phyloP scores from a whole-genome alignment of 2,797 vertebrate genomes.

The Sebastolobus alascanus region DNA sequence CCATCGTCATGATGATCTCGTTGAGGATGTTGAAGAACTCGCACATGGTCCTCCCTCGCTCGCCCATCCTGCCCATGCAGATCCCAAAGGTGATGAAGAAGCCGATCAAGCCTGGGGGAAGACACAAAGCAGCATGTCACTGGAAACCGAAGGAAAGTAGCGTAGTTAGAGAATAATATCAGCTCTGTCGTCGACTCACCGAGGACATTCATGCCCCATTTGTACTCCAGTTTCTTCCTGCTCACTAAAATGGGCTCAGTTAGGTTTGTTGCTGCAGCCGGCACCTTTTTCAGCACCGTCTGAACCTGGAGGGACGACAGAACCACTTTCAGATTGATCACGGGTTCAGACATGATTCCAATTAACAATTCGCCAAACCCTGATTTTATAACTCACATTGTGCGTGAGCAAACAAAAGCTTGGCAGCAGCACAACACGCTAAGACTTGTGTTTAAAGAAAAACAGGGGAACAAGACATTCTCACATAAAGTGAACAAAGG shows the following conservation, averaged over 20 bases:
- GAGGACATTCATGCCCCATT: constrained; percentile 91
- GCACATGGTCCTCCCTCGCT: constrained; percentile 87
- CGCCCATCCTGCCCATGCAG: constrained; percentile 90
- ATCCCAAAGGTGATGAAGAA: constrained; percentile 92
- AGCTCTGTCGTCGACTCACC: constrained; percentile 76
- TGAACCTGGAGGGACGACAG: constrained; percentile 80
- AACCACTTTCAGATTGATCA: not conserved
- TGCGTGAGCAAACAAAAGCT: constrained; percentile 15
- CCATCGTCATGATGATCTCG: constrained; percentile 92
- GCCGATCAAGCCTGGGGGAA: constrained; percentile 86
- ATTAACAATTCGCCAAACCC: not conserved
- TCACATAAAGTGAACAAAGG: constrained; percentile 50
- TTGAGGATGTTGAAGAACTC: constrained; percentile 92
- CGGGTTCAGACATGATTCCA: not conserved
- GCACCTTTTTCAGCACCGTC: constrained; percentile 85
- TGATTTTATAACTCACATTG: not conserved
- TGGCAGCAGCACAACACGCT: not conserved
- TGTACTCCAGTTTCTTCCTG: constrained; percentile 88
- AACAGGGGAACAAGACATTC: constrained; percentile 40
- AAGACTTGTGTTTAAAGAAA: constrained; percentile 38
- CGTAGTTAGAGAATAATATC: not conserved
- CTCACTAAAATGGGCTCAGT: constrained; percentile 77
- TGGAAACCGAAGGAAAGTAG: not conserved
- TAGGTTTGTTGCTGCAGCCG: constrained; percentile 70
- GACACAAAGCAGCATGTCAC: constrained; percentile 25